These are phyloP conservation scores for Melanotaenia boesemani DNA, from an alignment of 2,797 vertebrate species.

Conservation along the genomic window DNA sequence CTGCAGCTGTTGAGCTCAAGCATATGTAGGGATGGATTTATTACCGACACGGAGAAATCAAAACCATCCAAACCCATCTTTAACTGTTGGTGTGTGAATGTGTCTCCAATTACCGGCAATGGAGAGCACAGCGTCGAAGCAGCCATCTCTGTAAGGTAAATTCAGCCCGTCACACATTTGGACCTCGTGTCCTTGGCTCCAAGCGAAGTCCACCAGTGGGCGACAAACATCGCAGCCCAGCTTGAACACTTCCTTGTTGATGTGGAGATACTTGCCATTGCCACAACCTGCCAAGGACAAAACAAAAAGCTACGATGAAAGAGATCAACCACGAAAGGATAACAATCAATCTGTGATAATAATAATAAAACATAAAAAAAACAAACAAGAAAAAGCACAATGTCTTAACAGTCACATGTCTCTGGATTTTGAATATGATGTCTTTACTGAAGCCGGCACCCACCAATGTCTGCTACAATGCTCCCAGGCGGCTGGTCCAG, in stretches of 20 bases:
- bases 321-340: neutral
- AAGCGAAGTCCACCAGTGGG: conserved; percentile 83
- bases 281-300: conserved; percentile 79
- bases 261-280: conserved; percentile 88
- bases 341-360: neutral
- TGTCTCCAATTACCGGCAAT: conserved; percentile 66
- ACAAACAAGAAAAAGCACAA: neutral
- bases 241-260: conserved; percentile 84
- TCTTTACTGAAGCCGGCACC: conserved; percentile 28
- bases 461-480: conserved; percentile 83
- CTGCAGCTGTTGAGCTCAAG: conserved; percentile 16
- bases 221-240: conserved; percentile 83
- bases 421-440: neutral
- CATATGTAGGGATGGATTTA: conserved; percentile 6
- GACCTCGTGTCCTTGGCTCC: conserved; percentile 79
- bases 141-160: conserved; percentile 80
- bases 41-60: neutral
- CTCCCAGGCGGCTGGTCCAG: conserved; percentile 84
- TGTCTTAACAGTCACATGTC: neutral
- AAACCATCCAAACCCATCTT: neutral
- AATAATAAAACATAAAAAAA: neutral
- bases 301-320: neutral
- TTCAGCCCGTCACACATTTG: conserved; percentile 79
- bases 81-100: neutral
- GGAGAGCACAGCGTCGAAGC: conserved; percentile 83